phyloP scores from a whole-genome alignment of 1,140 invertebrate genomes.

The Drosophila watanabei region DNA sequence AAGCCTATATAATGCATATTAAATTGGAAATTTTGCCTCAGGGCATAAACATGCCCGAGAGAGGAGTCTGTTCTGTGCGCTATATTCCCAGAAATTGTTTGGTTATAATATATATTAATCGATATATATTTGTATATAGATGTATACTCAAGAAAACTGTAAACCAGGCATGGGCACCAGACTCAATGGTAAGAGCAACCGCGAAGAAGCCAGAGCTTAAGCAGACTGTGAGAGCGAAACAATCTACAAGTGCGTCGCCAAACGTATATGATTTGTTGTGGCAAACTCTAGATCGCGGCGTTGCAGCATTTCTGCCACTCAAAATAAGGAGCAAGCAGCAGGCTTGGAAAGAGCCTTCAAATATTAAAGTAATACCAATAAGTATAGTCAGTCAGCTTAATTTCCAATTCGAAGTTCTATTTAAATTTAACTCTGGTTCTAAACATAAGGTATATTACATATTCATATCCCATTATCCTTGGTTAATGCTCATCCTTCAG shows the following conservation, averaged over 20 bases:
- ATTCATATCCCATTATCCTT: background rate
- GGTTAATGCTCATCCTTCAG: too few species aligned
- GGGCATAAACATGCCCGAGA: background rate
- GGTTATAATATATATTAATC: background rate
- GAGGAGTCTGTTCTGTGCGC: background rate
- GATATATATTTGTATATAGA: too few species aligned
- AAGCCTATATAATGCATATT: conserved; percentile 28
- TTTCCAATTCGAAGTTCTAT: background rate
- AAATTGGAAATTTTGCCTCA: conserved; percentile 14
- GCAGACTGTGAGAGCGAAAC: too few species aligned
- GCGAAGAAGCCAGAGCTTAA: too few species aligned
- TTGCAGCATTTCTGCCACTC: background rate
- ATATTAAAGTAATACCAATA: too few species aligned
- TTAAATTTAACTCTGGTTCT: background rate
- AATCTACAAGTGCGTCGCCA: too few species aligned
- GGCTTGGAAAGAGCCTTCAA: too few species aligned
- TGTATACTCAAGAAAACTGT: background rate
- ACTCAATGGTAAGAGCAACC: background rate
- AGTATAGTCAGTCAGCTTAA: background rate
- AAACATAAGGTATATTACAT: background rate
- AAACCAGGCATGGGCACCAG: background rate
- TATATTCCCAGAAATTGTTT: background rate
- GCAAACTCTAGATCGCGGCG: background rate
- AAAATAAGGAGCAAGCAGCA: too few species aligned
- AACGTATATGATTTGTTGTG: background rate